Conservation (phyloP, 2,113 vertebrate species). For the Hyla sarda region DNA sequence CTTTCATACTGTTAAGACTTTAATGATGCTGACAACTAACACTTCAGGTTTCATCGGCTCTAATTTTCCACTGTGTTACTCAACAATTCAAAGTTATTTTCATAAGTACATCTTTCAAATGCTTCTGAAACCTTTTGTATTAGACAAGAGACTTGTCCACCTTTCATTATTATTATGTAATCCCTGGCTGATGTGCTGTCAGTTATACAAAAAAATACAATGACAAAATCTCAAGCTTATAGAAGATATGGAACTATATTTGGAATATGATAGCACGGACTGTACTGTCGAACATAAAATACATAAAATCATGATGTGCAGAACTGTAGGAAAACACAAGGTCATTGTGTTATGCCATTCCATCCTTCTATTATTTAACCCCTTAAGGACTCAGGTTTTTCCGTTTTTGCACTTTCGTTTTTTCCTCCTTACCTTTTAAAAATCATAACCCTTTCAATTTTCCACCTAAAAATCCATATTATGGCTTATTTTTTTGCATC, state of each 20-base stretch:
- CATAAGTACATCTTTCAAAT: slow-evolving; percentile 27
- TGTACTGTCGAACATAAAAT: not conserved
- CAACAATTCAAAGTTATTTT: not conserved
- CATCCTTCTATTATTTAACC: no score
- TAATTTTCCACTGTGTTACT: slow-evolving; percentile 7
- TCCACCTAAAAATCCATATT: no score
- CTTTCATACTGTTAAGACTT: slow-evolving; percentile 19
- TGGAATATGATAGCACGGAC: not conserved
- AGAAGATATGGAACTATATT: slow-evolving; percentile 5
- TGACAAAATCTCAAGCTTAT: slow-evolving; percentile 10
- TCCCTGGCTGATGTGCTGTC: not conserved
- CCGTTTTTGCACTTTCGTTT: no score
- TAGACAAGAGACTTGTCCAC: not conserved
- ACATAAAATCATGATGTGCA: not conserved
- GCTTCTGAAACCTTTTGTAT: not conserved
- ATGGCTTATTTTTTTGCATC: no score
- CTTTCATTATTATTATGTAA: not conserved
- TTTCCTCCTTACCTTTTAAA: no score
- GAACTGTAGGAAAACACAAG: not conserved
- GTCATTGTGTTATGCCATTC: not conserved
- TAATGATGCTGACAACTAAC: slow-evolving; percentile 20
- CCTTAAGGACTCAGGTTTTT: no score
- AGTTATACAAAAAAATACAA: not conserved
- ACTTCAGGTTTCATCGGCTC: not conserved
- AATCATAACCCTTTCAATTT: no score